Evolutionary conservation across 2,113 vertebrate genomes (phyloP), one percentile per base, ranked within the genome.

Genomic region (Oncorhynchus mykiss): DNA sequence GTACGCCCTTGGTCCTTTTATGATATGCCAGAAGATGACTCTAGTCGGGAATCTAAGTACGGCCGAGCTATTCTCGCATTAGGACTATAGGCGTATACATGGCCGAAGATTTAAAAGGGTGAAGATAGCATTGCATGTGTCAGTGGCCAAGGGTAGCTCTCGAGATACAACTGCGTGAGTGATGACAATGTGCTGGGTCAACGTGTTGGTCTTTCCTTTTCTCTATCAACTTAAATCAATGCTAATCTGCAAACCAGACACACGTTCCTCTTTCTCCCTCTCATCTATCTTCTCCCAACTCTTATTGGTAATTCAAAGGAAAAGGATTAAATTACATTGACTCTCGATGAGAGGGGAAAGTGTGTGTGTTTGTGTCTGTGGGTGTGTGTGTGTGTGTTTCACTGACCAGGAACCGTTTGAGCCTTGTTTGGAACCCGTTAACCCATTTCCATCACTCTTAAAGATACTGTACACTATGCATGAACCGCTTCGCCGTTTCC

Each of bases 111-210:
- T 82, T 78, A 78, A 84, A 84, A 78, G 77, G 76, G 25, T 76
- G 73, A 77, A 84, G 75, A 82, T 72, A 80, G 78, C 77, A 78
- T 80, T 65, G 76, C 73, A 49, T 67, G 78, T 85, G 75, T 86
- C 67, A 70, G 24, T 75, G n/a, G 75, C 88, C 83, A 71, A 78
- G 78, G 84, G 87, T 72, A n/a, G n/a, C 59, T 24, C 59, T 20
- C 7, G n/a, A 66, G 65, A 79, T 86, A 78, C 78, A 79, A 71
- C 27, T 73, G 85, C 88, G 85, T 84, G 81, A 91, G 81, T 80
- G 82, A 85, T 75, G 79, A 90, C 87, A 85, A 83, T 72, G 71
- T 79, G 49, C 9, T 20, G 1, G 80, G 79, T 87, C 86, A 82
- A 73, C 78, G 71, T 75, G 73, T 85, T 84, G 20, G 45, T n/a